phyloP scores from a whole-genome alignment of 2,888 invertebrate genomes.

The Orchesellides sinensis region DNA sequence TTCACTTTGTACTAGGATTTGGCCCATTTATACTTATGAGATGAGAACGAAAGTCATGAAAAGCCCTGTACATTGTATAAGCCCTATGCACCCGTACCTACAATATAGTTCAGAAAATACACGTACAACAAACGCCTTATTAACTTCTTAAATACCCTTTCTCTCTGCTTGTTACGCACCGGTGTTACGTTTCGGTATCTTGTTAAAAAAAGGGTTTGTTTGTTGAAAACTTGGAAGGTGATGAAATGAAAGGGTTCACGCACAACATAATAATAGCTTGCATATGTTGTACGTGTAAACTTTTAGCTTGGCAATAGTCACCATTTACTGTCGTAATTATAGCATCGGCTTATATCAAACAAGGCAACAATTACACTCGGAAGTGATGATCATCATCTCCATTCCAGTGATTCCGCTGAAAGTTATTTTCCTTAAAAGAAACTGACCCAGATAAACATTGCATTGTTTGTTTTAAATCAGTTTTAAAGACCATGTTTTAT shows the following conservation, averaged over 20 bases:
- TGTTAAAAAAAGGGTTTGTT: neutral
- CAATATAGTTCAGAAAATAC: too few relatives aligned
- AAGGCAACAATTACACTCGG: constrained; percentile 2
- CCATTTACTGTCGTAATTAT: constrained; percentile 20
- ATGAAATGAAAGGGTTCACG: constrained; percentile 35
- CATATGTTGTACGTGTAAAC: constrained; percentile 8
- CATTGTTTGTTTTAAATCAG: neutral
- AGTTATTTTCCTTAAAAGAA: too few relatives aligned
- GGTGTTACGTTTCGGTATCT: neutral
- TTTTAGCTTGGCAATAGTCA: constrained; percentile 12
- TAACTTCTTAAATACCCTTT: neutral
- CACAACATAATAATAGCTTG: constrained; percentile 24
- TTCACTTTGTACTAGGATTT: too few relatives aligned
- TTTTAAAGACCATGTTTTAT: neutral
- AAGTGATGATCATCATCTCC: neutral
- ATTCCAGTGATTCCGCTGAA: too few relatives aligned
- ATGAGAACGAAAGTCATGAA: too few relatives aligned
- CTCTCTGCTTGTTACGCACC: neutral
- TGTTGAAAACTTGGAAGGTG: neutral
- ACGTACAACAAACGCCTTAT: neutral
- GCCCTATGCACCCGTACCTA: too few relatives aligned
- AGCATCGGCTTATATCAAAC: constrained; percentile 4
- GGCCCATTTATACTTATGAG: too few relatives aligned
- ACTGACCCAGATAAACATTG: constrained; percentile 1
- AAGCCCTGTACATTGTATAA: too few relatives aligned